Evolutionary conservation across 1,140 invertebrate species (phyloP).

Genomic region (Heliothis subflexa): DNA sequence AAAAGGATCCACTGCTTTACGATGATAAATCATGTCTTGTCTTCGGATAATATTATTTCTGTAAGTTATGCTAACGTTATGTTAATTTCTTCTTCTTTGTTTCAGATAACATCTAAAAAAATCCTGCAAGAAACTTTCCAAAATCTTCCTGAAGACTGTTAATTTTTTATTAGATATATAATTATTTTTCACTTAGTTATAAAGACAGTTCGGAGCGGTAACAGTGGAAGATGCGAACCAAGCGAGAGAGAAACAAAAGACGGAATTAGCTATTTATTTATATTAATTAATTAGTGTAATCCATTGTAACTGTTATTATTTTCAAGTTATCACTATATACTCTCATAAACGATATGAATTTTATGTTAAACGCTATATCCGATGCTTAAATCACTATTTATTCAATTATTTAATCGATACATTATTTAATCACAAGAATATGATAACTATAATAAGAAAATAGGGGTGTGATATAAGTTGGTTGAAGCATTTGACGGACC

Average conservation of each 20-base stretch:
- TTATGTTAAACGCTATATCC: conserved; percentile 54
- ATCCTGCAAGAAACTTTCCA: conserved; percentile 81
- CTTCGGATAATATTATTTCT: too few relatives aligned
- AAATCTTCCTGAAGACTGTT: conserved; percentile 84
- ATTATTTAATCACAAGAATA: conserved; percentile 42
- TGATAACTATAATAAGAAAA: conserved; percentile 13
- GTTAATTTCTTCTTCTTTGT: conserved; percentile 62
- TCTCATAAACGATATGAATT: conserved; percentile 57
- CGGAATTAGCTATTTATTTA: conserved; percentile 82
- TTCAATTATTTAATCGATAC: conserved; percentile 58
- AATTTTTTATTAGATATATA: conserved; percentile 72
- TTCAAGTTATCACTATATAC: conserved; percentile 47
- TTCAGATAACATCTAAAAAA: conserved; percentile 79
- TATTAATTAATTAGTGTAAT: conserved; percentile 75
- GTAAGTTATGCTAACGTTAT: too few relatives aligned
- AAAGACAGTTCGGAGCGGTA: conserved; percentile 62
- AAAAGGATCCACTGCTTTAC: too few relatives aligned
- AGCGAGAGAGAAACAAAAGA: conserved; percentile 84
- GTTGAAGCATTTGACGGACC: conserved; percentile 64
- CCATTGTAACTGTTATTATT: conserved; percentile 56
- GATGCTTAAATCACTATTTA: conserved; percentile 62
- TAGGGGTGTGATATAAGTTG: conserved; percentile 30
- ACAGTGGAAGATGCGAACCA: conserved; percentile 75
- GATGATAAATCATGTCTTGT: too few relatives aligned
- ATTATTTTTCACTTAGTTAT: conserved; percentile 68